Percentiles rank a stretch among this genome's conserved stretches.
phyloP scores from a whole-genome alignment of 2,797 vertebrate species.

The Esox masquinongy region DNA sequence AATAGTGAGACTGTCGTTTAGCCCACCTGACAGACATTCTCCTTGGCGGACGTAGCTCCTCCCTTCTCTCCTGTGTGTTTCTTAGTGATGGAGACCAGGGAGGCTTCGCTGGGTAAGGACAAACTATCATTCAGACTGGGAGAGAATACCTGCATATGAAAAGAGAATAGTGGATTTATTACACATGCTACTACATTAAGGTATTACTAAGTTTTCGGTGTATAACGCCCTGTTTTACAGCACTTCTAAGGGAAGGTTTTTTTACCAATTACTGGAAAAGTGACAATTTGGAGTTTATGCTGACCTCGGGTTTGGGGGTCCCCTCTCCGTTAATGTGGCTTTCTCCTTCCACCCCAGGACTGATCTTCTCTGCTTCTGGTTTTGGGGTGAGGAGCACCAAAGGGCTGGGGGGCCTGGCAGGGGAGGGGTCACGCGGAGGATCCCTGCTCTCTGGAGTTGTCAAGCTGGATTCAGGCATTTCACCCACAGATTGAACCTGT shows the following conservation, averaged over 20 bases:
- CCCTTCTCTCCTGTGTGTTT: constrained; percentile 83
- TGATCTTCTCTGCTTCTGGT: constrained; percentile 48
- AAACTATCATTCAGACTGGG: constrained; percentile 55
- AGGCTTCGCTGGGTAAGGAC: constrained; percentile 54
- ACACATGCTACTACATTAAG: neutral
- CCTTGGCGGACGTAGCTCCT: constrained; percentile 89
- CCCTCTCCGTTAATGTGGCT: constrained; percentile 52
- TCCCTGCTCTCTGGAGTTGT: constrained; percentile 42
- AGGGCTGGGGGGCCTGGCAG: constrained; percentile 43
- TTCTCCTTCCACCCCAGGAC: constrained; percentile 43
- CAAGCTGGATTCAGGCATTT: constrained; percentile 40
- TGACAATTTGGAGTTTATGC: neutral
- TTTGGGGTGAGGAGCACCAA: constrained; percentile 48
- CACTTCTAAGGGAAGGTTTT: neutral
- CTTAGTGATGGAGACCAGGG: constrained; percentile 76
- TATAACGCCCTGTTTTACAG: neutral
- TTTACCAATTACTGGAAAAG: neutral
- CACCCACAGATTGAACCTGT: constrained; percentile 55
- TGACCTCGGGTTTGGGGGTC: constrained; percentile 63
- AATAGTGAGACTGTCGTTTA: neutral
- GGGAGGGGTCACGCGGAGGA: constrained; percentile 17
- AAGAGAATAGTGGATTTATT: constrained; percentile 8
- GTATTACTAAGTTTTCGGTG: neutral
- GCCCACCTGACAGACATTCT: constrained; percentile 97
- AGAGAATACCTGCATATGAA: constrained; percentile 47